Percentiles rank a stretch among this genome's conserved stretches.
These are phyloP conservation scores for Saguinus oedipus DNA, from an alignment of 2,797 vertebrate genomes.

Conservation along the genomic window DNA sequence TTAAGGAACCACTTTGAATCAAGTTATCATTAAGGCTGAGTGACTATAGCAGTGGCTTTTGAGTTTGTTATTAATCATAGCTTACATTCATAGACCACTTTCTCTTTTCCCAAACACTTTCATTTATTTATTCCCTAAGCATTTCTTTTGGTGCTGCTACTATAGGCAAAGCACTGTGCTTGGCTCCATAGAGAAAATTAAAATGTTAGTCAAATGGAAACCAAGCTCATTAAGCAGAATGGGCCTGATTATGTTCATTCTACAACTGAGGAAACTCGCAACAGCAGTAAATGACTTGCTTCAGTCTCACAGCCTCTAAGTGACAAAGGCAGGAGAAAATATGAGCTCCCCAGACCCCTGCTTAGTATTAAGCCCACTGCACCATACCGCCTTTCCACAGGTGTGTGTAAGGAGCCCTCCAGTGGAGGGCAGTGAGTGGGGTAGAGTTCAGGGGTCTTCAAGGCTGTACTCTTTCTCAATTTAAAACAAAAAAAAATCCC, in stretches of 20 bases:
- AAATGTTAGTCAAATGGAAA: conserved; percentile 2
- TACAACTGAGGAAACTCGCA: conserved; percentile 38
- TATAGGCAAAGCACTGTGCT: neutral
- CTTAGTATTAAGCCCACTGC: neutral
- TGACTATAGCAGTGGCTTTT: conserved; percentile 6
- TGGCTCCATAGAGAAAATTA: conserved; percentile 23
- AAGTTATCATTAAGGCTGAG: conserved; percentile 57
- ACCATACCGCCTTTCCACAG: neutral
- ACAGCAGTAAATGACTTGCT: neutral
- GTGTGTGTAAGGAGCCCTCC: neutral
- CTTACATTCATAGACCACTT: conserved; percentile 20
- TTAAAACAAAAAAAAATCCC: conserved; percentile 4
- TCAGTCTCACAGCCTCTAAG: neutral
- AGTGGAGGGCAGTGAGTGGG: neutral
- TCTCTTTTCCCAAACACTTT: conserved; percentile 37
- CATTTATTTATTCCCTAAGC: conserved; percentile 38
- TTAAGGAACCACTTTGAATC: conserved; percentile 62
- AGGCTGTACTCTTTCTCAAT: neutral
- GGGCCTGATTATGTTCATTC: conserved; percentile 16
- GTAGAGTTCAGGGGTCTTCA: neutral
- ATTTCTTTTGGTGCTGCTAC: neutral
- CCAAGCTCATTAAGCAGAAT: conserved; percentile 35
- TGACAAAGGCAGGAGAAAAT: neutral
- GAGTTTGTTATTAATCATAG: conserved; percentile 69
- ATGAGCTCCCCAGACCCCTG: neutral